A percentile compares a stretch with the other conserved stretches of the same genome.
Evolutionary conservation across 2,797 vertebrate genomes (phyloP).

Genomic region (Amblyraja radiata): DNA sequence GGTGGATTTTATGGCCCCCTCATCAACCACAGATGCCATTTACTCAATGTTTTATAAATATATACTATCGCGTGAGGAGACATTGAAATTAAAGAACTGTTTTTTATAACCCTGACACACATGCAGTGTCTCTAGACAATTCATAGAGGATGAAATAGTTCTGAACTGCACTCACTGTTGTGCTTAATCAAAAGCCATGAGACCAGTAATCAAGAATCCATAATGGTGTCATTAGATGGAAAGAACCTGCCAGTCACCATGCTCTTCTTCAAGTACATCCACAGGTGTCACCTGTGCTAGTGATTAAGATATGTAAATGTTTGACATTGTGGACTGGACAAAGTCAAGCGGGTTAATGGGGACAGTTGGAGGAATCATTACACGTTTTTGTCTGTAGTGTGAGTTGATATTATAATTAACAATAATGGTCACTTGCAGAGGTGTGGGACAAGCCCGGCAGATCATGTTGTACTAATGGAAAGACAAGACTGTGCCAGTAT

Average conservation of each 20-base stretch:
- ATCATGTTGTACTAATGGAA: no score
- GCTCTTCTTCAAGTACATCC: not conserved
- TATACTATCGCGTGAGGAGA: no score
- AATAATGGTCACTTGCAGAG: no score
- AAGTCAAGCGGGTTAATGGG: no score
- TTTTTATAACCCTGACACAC: not conserved
- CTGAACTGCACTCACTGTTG: not conserved
- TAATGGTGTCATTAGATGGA: not conserved
- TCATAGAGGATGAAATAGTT: not conserved
- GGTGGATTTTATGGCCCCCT: constrained; percentile 17
- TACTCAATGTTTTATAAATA: not conserved
- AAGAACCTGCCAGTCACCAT: not conserved
- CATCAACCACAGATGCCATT: not conserved
- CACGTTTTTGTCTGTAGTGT: no score
- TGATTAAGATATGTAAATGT: no score
- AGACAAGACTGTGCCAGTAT: no score
- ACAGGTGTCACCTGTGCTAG: not conserved
- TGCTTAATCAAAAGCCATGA: not conserved
- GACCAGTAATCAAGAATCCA: not conserved
- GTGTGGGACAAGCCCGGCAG: no score
- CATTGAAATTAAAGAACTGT: not conserved
- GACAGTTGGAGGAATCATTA: no score
- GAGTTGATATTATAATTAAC: no score
- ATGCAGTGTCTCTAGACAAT: not conserved
- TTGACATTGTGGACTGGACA: no score